Conservation (phyloP, 2,113 vertebrate genomes). For the Girardinichthys multiradiatus region DNA sequence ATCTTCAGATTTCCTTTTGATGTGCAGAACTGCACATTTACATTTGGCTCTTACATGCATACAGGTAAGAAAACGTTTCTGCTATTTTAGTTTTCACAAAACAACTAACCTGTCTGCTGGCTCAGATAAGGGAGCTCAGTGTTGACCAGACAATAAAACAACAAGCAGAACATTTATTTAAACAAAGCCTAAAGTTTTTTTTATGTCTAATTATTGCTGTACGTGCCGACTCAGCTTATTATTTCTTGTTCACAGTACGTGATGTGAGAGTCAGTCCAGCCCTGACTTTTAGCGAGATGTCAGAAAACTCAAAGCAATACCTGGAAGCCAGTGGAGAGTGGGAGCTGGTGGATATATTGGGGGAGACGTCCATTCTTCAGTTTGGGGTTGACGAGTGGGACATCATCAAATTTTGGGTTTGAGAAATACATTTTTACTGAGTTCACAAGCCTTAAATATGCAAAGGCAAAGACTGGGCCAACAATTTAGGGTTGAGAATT, state of each 20-base stretch:
- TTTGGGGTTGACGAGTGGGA: slow-evolving; percentile 85
- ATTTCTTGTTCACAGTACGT: slow-evolving; percentile 57
- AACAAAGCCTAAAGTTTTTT: background rate
- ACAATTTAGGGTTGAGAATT: too few species aligned
- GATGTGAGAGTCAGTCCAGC: slow-evolving; percentile 81
- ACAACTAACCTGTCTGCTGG: background rate
- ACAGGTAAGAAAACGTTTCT: slow-evolving; percentile 71
- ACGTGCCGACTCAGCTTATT: background rate
- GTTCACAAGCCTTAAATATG: background rate
- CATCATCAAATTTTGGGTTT: slow-evolving; percentile 85
- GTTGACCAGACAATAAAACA: background rate
- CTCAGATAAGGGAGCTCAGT: too few species aligned
- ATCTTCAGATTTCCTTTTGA: slow-evolving; percentile 88
- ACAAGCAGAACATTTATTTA: background rate
- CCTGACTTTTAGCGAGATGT: slow-evolving; percentile 81
- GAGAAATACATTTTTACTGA: background rate
- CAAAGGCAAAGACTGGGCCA: background rate
- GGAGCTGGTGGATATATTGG: slow-evolving; percentile 79
- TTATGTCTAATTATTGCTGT: background rate
- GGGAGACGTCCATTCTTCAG: slow-evolving; percentile 71
- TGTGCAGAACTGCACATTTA: slow-evolving; percentile 84
- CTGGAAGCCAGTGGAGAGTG: slow-evolving; percentile 84
- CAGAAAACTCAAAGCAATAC: slow-evolving; percentile 80
- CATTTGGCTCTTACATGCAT: slow-evolving; percentile 86
- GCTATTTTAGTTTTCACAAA: background rate